Conservation (phyloP, 1,140 invertebrate species). For the Drosophila lacertosa region DNA sequence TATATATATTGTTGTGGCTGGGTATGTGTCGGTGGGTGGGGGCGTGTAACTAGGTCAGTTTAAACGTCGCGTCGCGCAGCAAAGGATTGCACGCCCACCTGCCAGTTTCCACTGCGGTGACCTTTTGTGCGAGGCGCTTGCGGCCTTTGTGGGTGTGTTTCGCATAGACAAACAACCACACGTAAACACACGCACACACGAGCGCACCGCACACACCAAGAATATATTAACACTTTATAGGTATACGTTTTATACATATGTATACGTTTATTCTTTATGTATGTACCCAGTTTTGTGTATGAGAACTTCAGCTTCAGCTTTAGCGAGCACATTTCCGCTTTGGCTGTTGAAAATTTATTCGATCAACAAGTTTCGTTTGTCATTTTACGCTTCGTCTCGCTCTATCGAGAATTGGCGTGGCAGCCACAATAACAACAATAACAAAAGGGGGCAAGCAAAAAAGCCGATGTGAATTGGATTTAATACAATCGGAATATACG, state of each 20-base stretch:
- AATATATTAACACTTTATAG: neutral
- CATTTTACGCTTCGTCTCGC: conserved; percentile 74
- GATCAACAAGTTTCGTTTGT: conserved; percentile 80
- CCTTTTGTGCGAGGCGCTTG: conserved; percentile 51
- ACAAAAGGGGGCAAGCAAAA: conserved; percentile 15
- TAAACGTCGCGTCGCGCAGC: conserved; percentile 40
- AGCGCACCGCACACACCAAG: conserved; percentile 1
- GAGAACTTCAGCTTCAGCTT: conserved; percentile 48
- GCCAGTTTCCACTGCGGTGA: conserved; percentile 55
- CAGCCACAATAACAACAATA: conserved; percentile 46
- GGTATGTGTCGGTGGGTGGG: neutral
- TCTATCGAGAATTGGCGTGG: conserved; percentile 45
- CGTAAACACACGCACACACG: conserved; percentile 19
- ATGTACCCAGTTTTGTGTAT: conserved; percentile 1
- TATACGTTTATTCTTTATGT: neutral
- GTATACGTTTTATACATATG: conserved; percentile 1
- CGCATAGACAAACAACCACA: conserved; percentile 42
- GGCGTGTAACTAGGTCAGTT: conserved; percentile 65
- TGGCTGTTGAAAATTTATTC: conserved; percentile 71
- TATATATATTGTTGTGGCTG: neutral
- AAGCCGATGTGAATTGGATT: conserved; percentile 11
- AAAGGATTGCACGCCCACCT: conserved; percentile 64
- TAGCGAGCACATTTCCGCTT: conserved; percentile 76
- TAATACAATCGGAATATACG: conserved; percentile 7
- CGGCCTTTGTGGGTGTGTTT: conserved; percentile 63